Percentiles rank a stretch among this genome's conserved stretches.
These are phyloP conservation scores for Chesias legatella DNA, from an alignment of 2,888 invertebrate genomes.

Conservation along the genomic window DNA sequence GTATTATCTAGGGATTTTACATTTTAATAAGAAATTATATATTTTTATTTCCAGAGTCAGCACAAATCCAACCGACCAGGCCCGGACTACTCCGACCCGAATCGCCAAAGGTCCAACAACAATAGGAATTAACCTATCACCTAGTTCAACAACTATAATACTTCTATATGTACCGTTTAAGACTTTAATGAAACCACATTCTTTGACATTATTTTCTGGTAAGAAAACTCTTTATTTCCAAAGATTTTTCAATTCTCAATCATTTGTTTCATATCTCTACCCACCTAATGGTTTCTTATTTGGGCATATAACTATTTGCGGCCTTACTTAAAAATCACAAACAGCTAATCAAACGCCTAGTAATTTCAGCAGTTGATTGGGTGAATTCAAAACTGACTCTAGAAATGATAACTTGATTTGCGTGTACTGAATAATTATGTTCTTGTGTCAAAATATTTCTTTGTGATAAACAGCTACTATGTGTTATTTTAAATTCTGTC, in stretches of 20 bases:
- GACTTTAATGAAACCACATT: constrained; percentile 3
- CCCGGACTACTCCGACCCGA: constrained; percentile 49
- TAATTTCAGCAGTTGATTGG: too few species aligned
- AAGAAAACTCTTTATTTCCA: constrained; percentile 2
- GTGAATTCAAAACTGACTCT: too few species aligned
- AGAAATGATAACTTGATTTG: too few species aligned
- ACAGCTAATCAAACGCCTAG: too few species aligned
- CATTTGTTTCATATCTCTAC: constrained; percentile 29
- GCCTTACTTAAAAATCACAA: constrained; percentile 9
- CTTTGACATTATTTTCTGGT: not conserved
- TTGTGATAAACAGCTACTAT: too few species aligned
- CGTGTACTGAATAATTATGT: not conserved
- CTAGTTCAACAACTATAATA: constrained; percentile 23
- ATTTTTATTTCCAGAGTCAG: constrained; percentile 43
- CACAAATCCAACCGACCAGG: constrained; percentile 44
- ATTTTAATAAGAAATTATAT: too few species aligned
- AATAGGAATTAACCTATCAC: constrained; percentile 48
- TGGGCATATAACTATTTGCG: constrained; percentile 27
- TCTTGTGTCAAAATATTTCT: too few species aligned
- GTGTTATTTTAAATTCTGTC: too few species aligned
- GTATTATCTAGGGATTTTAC: too few species aligned
- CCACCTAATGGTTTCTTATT: constrained; percentile 34
- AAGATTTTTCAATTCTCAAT: constrained; percentile 8
- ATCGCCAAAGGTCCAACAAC: constrained; percentile 43
- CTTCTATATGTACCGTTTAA: constrained; percentile 28